These are phyloP conservation scores for Ceratina australensis DNA, from an alignment of 1,140 invertebrate species.

Conservation along the genomic window DNA sequence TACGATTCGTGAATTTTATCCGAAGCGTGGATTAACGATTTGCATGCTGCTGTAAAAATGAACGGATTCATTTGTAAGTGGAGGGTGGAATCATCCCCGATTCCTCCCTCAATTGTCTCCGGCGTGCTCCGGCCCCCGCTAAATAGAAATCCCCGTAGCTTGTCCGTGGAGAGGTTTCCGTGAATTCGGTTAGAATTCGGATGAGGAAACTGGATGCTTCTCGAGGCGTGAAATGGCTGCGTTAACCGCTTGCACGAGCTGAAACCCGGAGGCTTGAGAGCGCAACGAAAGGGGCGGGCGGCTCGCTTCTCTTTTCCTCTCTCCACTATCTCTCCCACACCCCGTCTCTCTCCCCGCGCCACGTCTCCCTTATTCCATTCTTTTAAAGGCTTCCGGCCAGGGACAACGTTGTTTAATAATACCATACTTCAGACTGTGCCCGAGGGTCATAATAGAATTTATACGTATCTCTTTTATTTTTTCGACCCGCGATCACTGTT, in stretches of 20 bases:
- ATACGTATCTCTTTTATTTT: slow-evolving; percentile 12
- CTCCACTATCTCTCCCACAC: slow-evolving; percentile 22
- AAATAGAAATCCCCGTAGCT: slow-evolving; percentile 74
- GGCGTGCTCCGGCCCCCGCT: slow-evolving; percentile 59
- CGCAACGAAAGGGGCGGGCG: slow-evolving; percentile 55
- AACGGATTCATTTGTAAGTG: slow-evolving; percentile 8
- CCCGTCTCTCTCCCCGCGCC: slow-evolving; percentile 21
- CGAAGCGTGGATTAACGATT: too few species aligned
- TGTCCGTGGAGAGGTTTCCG: slow-evolving; percentile 53
- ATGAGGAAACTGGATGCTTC: slow-evolving; percentile 74
- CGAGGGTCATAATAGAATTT: slow-evolving; percentile 38
- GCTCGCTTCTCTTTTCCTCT: slow-evolving; percentile 33
- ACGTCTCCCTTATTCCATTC: slow-evolving; percentile 37
- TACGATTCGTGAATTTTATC: too few species aligned
- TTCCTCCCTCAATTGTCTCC: slow-evolving; percentile 51
- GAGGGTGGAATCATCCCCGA: slow-evolving; percentile 16
- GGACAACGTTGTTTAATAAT: slow-evolving; percentile 47
- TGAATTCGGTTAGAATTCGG: slow-evolving; percentile 77
- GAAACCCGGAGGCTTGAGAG: slow-evolving; percentile 33
- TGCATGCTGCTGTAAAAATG: not conserved
- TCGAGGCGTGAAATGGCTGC: slow-evolving; percentile 78
- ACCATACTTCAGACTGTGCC: slow-evolving; percentile 24
- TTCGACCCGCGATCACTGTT: not conserved
- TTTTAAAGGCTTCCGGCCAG: slow-evolving; percentile 48
- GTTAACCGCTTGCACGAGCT: slow-evolving; percentile 73